Conservation (phyloP, 2,797 vertebrate species). For the Coranthus polyacanthus region DNA sequence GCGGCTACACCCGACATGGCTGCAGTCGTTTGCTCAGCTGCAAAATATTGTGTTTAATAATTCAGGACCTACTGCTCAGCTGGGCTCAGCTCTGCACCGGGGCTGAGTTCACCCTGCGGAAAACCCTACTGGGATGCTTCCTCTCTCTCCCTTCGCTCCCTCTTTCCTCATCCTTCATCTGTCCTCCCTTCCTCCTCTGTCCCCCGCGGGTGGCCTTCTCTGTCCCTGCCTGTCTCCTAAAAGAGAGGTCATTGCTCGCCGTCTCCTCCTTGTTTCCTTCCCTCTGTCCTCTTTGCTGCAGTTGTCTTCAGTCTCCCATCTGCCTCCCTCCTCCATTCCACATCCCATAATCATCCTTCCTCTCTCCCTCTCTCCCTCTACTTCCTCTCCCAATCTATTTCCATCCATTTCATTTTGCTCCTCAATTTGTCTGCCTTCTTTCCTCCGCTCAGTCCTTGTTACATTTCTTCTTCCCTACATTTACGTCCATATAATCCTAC, state of each 20-base stretch:
- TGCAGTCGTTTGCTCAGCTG: constrained; percentile 67
- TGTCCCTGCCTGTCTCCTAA: not conserved
- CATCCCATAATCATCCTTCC: constrained; percentile 30
- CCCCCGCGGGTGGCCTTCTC: not conserved
- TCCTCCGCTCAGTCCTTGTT: not conserved
- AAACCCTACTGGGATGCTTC: constrained; percentile 57
- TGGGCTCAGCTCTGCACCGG: constrained; percentile 50
- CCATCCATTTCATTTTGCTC: constrained; percentile 30
- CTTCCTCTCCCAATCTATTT: constrained; percentile 24
- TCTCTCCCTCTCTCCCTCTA: constrained; percentile 14
- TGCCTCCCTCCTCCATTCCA: constrained; percentile 11
- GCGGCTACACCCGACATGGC: constrained; percentile 55
- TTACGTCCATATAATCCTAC: constrained; percentile 2
- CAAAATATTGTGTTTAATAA: constrained; percentile 84
- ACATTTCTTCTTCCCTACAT: constrained; percentile 5
- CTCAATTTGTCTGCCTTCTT: constrained; percentile 20
- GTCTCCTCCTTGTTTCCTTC: not conserved
- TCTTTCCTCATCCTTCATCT: constrained; percentile 13
- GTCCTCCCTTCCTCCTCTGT: constrained; percentile 1
- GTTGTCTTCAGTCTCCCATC: constrained; percentile 10
- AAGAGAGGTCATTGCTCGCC: constrained; percentile 7
- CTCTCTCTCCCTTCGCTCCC: constrained; percentile 21
- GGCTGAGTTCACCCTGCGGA: constrained; percentile 62
- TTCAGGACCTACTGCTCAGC: constrained; percentile 75
- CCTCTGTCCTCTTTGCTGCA: constrained; percentile 35